Evolutionary conservation across 2,113 vertebrate species (phyloP).

Genomic region (Cheirogaleus medius): DNA sequence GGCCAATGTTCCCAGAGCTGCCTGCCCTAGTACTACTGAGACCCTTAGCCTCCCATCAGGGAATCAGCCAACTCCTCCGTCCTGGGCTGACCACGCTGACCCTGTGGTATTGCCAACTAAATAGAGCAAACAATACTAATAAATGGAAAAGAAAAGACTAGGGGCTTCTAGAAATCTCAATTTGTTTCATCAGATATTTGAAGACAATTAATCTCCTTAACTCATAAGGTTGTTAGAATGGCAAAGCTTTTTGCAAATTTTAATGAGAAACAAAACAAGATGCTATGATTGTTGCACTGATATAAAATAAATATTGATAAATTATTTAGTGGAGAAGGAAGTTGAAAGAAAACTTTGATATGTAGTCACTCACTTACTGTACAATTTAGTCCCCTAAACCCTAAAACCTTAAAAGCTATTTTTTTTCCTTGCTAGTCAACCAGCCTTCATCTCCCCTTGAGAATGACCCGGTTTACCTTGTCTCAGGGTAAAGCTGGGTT

Average conservation of each 20-base stretch:
- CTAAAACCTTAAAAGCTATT: neutral
- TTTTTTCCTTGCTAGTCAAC: slow-evolving; percentile 9
- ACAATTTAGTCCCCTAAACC: neutral
- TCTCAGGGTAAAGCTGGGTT: slow-evolving; percentile 42
- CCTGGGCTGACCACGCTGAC: neutral
- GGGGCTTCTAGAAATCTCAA: neutral
- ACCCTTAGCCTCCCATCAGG: neutral
- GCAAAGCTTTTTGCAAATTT: neutral
- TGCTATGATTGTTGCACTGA: neutral
- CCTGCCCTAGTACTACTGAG: neutral
- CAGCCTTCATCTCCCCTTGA: slow-evolving; percentile 69
- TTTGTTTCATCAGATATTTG: neutral
- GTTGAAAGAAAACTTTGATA: neutral
- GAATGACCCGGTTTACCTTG: slow-evolving; percentile 56
- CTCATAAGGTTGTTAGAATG: neutral
- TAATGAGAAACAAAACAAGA: neutral
- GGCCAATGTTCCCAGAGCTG: neutral
- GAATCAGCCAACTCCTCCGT: neutral
- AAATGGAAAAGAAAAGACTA: neutral
- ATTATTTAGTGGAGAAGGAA: neutral
- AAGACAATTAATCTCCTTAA: neutral
- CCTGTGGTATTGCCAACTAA: neutral
- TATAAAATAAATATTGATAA: neutral
- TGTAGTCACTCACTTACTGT: neutral
- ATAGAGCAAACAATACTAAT: neutral